phyloP scores from a whole-genome alignment of 2,888 invertebrate genomes.

The Phyto melanocephala region DNA sequence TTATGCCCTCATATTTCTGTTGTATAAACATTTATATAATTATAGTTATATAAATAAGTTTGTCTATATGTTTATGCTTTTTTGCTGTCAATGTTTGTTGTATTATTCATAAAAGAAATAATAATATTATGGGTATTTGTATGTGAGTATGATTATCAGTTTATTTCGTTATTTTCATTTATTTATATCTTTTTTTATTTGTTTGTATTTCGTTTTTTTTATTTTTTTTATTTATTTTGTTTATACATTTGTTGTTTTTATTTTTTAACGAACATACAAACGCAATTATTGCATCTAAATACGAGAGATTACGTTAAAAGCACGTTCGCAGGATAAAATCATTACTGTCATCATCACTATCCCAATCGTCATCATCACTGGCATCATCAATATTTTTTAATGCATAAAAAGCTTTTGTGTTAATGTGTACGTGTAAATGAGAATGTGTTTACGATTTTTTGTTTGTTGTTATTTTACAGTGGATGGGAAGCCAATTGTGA shows the following conservation, averaged over 20 bases:
- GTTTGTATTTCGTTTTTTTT: not conserved
- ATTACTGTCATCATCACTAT: conserved; percentile 47
- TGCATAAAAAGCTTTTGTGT: conserved; percentile 40
- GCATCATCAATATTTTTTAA: conserved; percentile 21
- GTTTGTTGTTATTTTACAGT: too few relatives aligned
- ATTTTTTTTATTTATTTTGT: not conserved
- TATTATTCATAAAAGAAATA: conserved; percentile 5
- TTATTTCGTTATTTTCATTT: conserved; percentile 45
- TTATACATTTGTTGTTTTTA: conserved; percentile 1
- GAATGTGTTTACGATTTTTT: too few relatives aligned
- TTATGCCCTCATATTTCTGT: not conserved
- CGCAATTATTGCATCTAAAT: conserved; percentile 70
- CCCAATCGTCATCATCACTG: conserved; percentile 4
- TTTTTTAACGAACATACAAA: conserved; percentile 56
- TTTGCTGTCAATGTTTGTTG: not conserved
- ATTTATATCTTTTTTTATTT: conserved; percentile 22
- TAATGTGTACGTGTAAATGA: not conserved
- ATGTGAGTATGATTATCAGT: conserved; percentile 4
- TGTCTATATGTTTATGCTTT: not conserved
- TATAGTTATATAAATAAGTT: conserved; percentile 30
- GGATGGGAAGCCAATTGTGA: too few relatives aligned
- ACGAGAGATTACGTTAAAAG: conserved; percentile 70
- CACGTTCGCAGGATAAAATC: conserved; percentile 68
- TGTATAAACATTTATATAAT: conserved; percentile 34
- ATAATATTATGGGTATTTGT: not conserved